A percentile compares a stretch with the other conserved stretches of the same genome.
Evolutionary conservation across 2,888 invertebrate species (phyloP).

Genomic region (Desoria tigrina): DNA sequence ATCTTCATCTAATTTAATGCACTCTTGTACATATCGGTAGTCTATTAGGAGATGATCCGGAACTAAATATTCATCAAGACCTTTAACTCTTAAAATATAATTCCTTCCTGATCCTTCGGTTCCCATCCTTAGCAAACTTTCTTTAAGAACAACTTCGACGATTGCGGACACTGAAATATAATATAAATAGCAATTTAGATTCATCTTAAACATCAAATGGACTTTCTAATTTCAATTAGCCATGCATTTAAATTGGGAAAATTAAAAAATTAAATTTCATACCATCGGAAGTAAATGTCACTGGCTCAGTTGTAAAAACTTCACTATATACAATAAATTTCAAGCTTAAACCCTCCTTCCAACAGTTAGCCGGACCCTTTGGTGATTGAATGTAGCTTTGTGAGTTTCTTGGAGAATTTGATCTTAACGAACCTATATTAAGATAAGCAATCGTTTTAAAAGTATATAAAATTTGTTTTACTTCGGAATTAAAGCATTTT

Average conservation of each 20-base stretch:
- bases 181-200: too few species aligned
- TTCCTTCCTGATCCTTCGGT: conserved; percentile 70
- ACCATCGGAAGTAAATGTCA: conserved; percentile 92
- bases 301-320: conserved; percentile 66
- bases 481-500: conserved; percentile 11
- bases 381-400: conserved; percentile 87
- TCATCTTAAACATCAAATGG: background rate
- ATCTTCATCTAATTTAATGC: conserved; percentile 88
- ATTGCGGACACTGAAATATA: conserved; percentile 82
- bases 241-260: too few species aligned
- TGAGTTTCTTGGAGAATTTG: conserved; percentile 76
- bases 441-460: conserved; percentile 36
- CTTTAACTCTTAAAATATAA: conserved; percentile 77
- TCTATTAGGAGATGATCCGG: conserved; percentile 80
- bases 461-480: conserved; percentile 8
- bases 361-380: conserved; percentile 72
- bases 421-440: conserved; percentile 70
- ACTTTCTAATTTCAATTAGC: background rate
- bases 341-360: conserved; percentile 79
- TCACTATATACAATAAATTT: conserved; percentile 78
- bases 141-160: conserved; percentile 81
- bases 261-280: too few species aligned
- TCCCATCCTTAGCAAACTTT: conserved; percentile 78
- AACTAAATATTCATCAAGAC: conserved; percentile 83
- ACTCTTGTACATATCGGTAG: conserved; percentile 90